Percentiles rank a stretch among this genome's conserved stretches.
Evolutionary conservation across 2,797 vertebrate species (phyloP).

Genomic region (Clangula hyemalis): DNA sequence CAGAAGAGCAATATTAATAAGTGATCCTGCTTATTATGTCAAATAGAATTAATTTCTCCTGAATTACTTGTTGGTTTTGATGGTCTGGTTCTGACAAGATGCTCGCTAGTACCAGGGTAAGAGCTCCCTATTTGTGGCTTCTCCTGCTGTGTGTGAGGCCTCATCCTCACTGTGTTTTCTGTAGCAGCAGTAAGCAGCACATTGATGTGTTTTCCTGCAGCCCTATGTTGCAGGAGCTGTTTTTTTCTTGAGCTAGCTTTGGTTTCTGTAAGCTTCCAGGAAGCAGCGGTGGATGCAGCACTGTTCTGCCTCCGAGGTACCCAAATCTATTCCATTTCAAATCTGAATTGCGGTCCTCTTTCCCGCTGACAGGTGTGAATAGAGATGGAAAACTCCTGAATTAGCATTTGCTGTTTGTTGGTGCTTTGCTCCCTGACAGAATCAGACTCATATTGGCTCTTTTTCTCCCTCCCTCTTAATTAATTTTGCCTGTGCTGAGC

Average conservation of each 20-base stretch:
- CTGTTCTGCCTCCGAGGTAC: accelerated
- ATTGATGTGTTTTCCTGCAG: neutral
- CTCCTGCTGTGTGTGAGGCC: neutral
- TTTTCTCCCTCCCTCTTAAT: constrained; percentile 44
- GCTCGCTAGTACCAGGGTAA: neutral
- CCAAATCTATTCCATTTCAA: neutral
- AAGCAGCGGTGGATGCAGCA: neutral
- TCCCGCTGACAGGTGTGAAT: neutral
- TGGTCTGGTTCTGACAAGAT: neutral
- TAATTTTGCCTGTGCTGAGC: constrained; percentile 60
- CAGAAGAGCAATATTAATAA: neutral
- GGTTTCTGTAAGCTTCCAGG: neutral
- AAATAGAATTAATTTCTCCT: neutral
- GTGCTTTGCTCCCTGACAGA: neutral
- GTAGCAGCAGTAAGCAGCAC: neutral
- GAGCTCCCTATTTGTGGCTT: neutral
- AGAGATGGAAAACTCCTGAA: constrained; percentile 18
- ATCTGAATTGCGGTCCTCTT: neutral
- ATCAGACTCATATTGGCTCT: neutral
- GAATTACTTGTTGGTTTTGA: neutral
- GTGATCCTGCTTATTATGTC: neutral
- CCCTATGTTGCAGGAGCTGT: neutral
- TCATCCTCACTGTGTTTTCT: neutral
- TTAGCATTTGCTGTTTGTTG: constrained; percentile 14
- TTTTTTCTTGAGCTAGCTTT: neutral